Evolutionary conservation across 2,888 invertebrate genomes (phyloP).

Genomic region (Muscina levida): DNA sequence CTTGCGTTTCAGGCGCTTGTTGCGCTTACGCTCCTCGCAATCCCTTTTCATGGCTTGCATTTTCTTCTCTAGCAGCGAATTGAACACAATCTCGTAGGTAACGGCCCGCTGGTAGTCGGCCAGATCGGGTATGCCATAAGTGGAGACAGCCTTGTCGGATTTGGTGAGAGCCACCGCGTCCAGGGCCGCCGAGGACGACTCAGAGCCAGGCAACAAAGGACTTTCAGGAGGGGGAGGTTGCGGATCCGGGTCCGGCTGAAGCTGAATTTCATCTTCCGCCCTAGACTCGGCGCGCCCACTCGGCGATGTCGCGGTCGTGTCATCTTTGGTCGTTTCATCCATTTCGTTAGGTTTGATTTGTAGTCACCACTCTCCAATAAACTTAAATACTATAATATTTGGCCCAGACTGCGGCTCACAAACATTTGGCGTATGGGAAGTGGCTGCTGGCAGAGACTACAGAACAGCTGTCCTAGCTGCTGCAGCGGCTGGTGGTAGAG

Average conservation of each 20-base stretch:
- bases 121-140: constrained; percentile 75
- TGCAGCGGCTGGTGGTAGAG: not conserved
- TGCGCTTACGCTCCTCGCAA: constrained; percentile 78
- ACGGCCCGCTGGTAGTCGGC: constrained; percentile 78
- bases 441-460: not conserved
- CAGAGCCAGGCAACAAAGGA: not conserved
- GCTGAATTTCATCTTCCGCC: not conserved
- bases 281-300: not conserved
- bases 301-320: not conserved
- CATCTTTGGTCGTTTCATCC: constrained; percentile 53
- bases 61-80: constrained; percentile 79
- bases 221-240: not conserved
- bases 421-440: constrained; percentile 51
- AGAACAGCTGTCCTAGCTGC: not conserved
- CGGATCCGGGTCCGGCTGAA: constrained; percentile 5
- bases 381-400: constrained; percentile 58
- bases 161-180: constrained; percentile 69
- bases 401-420: not conserved
- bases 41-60: constrained; percentile 79
- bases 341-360: constrained; percentile 27
- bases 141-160: constrained; percentile 79
- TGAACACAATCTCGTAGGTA: constrained; percentile 79
- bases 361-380: not conserved
- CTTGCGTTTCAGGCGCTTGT: constrained; percentile 77
- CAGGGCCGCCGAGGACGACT: constrained; percentile 23